Base-by-base conservation (phyloP, 1,140 invertebrate genomes). In the Drosophila pectinifera region DNA sequence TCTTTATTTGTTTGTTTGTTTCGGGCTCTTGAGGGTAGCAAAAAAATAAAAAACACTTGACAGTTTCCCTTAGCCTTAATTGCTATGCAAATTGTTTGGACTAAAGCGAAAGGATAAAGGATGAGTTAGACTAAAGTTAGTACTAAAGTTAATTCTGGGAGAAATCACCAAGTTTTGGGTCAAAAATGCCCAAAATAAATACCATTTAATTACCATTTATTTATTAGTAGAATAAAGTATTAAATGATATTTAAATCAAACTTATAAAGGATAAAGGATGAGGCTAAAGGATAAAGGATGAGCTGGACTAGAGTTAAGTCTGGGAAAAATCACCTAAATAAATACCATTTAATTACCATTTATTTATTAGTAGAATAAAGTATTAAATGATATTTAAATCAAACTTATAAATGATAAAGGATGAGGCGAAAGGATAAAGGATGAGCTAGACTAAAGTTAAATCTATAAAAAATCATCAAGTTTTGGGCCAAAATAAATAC, bases 71-170 rank as follows among this genome's bases (percentile, higher is more conserved):
- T 73, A 24, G 55, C 43, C 43, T 82, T 86, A 82, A 86, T 86
- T 88, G 83, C 83, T 81, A 81, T 78, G 83, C 83, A 86, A 86
- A 86, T 86, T 63, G 51, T 39, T 31, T 13, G 2, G 14, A 26
- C 18, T 5, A 41, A 13, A 20, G n/a, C 34, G 13, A 51, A 31
- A 14, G 55, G 42, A 36, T 48, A 31, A 20, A 28, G 41, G 11
- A 34, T 11, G 5, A 24, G 53, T 20, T n/a, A n/a, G n/a, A n/a
- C n/a, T n/a, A n/a, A 18, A 26, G 18, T 5, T 28, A 43, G 14
- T 16, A n/a, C n/a, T n/a, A n/a, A 18, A 26, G 20, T 24, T 54
- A 6, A 4, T 28, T 31, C 6, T 0, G 5, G 4, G 5, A 16
- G 28, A 28, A 26, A 26, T 26, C 26, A 6, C 26, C 5, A 26